Percentiles rank a stretch among this genome's conserved stretches.
phyloP scores from a whole-genome alignment of 2,797 vertebrate species.

The Enteromius viviparus region DNA sequence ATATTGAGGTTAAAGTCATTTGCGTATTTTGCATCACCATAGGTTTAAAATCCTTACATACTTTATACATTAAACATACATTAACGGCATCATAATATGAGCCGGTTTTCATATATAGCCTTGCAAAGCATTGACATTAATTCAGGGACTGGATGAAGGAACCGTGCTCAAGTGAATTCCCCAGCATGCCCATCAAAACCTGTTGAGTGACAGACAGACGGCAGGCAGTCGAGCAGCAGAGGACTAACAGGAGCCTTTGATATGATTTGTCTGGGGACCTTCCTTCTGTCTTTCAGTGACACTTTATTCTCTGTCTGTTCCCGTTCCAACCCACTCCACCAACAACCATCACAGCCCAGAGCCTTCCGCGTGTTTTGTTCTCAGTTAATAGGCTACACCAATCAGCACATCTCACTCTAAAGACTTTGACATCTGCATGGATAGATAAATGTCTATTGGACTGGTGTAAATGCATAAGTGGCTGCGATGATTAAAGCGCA shows the following conservation, averaged over 20 bases:
- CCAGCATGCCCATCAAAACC: conserved; percentile 12
- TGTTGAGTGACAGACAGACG: conserved; percentile 1
- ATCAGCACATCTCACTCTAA: not conserved
- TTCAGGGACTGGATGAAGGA: not conserved
- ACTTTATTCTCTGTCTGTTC: not conserved
- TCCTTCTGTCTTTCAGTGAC: conserved; percentile 16
- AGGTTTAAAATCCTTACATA: not conserved
- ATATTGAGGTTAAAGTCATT: not conserved
- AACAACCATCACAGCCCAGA: not conserved
- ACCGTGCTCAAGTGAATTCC: not conserved
- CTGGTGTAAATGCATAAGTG: not conserved
- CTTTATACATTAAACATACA: too few species aligned
- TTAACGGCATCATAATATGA: too few species aligned
- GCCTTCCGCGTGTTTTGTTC: not conserved
- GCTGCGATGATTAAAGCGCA: not conserved
- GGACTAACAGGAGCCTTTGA: not conserved
- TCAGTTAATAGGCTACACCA: not conserved
- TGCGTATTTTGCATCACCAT: not conserved
- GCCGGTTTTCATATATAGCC: not conserved
- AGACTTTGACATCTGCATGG: conserved; percentile 2
- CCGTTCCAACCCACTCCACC: not conserved
- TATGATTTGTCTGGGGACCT: not conserved
- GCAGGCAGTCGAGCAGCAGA: not conserved
- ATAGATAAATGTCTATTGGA: not conserved
- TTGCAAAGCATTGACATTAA: not conserved